These are phyloP conservation scores for Lingula anatina DNA, from an alignment of 2,888 invertebrate species.

Conservation along the genomic window DNA sequence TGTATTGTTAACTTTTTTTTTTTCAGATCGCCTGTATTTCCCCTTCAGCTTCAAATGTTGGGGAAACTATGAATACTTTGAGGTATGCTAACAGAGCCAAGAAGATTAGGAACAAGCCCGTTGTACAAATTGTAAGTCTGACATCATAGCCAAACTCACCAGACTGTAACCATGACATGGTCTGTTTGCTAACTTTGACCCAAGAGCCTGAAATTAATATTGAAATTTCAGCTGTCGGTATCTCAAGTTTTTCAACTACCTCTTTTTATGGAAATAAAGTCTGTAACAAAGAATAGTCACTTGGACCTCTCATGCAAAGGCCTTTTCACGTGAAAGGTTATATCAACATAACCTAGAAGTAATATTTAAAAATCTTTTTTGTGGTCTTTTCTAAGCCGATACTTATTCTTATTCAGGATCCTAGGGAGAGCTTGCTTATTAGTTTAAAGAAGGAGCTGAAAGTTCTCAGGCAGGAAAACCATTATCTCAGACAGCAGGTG, in stretches of 20 bases:
- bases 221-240: neutral
- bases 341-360: too few relatives aligned
- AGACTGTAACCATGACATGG: neutral
- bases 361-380: too few relatives aligned
- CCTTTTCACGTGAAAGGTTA: too few relatives aligned
- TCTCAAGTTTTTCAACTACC: neutral
- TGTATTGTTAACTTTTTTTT: too few relatives aligned
- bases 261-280: neutral
- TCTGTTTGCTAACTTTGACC: neutral
- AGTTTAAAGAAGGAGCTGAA: conserved; percentile 83
- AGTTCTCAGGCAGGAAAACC: conserved; percentile 80
- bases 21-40: conserved; percentile 89
- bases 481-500: conserved; percentile 67
- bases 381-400: conserved; percentile 1
- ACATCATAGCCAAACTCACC: too few relatives aligned
- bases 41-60: conserved; percentile 77
- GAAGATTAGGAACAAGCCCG: conserved; percentile 85
- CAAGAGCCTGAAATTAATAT: neutral
- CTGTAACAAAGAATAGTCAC: too few relatives aligned
- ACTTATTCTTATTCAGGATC: conserved; percentile 62
- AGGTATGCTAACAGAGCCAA: conserved; percentile 89
- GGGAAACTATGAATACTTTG: conserved; percentile 84
- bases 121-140: conserved; percentile 79
- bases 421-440: conserved; percentile 83
- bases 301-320: neutral